Base-by-base conservation (phyloP, 2,888 invertebrate species). In the Cremastobaeus sp. region DNA sequence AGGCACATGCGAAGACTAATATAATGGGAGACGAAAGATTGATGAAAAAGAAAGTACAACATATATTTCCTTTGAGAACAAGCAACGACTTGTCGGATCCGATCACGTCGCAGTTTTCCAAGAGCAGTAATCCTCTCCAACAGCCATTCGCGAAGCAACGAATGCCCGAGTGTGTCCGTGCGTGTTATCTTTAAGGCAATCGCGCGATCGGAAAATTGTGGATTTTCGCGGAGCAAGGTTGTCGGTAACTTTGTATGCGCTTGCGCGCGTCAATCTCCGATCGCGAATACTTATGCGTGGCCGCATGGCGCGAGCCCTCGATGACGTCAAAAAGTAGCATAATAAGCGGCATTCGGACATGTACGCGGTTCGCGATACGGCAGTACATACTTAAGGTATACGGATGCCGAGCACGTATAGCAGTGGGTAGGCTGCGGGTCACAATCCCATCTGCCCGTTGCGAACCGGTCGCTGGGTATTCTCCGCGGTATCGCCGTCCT, bases 391-490 rank as follows among this genome's bases (percentile, higher is more conserved):
- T 65, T 69, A 48, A 74, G 52, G 52, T 74, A 78, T 80, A 77
- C 79, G 75, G 79, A 85, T 81, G 80, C 83, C 41, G 76, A 79
- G 81, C 84, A 83, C 85, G 85, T 83, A 78, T 84, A 79, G 20
- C 77, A 75, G 79, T 82, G 69, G 68, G 69, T 65, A 73, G 64
- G 68, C 81, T 77, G 82, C 82, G 85, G 84, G 82, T 84, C 82
- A 86, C 85, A 85, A 85, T 86, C 85, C 83, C 84, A 86, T 86
- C 85, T 85, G 83, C 79, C 54, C 71, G 82, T 83, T 85, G 79
- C 78, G 77, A 84, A 83, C 82, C 81, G 70, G 37, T 55, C 55
- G 80, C 80, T 81, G 79, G 37, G 52, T 59, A 59, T 68, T 68
- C 69, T 59, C 66, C 71, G 76, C 72, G 70, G 75, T 62, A 64